These are phyloP conservation scores for Donacobius atricapilla DNA, from an alignment of 2,113 vertebrate species.

Conservation along the genomic window DNA sequence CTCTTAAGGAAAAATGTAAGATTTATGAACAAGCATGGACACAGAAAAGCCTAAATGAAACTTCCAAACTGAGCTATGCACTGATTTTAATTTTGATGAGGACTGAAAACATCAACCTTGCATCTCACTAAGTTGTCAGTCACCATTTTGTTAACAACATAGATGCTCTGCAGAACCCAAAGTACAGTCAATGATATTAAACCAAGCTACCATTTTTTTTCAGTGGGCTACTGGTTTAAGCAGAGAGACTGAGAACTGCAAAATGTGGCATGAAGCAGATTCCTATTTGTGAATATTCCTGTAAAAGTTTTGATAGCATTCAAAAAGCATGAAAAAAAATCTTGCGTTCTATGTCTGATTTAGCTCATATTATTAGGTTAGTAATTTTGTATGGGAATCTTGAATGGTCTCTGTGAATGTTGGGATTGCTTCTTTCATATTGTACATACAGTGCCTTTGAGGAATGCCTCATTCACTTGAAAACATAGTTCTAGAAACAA, in stretches of 20 bases:
- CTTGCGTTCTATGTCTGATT: neutral
- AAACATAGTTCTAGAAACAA: neutral
- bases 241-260: neutral
- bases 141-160: neutral
- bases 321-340: neutral
- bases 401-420: neutral
- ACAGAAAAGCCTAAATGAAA: neutral
- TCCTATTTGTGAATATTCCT: neutral
- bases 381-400: neutral
- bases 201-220: neutral
- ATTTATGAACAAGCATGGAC: neutral
- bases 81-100: neutral
- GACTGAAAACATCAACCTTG: neutral
- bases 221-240: neutral
- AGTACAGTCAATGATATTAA: neutral
- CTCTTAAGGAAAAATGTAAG: neutral
- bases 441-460: rapidly evolving
- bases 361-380: neutral
- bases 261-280: neutral
- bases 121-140: neutral
- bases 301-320: neutral
- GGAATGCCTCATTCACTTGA: neutral
- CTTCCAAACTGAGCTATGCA: neutral
- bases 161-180: neutral
- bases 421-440: neutral